Evolutionary conservation across 1,140 invertebrate species (phyloP).

Genomic region (Heliconius himera): DNA sequence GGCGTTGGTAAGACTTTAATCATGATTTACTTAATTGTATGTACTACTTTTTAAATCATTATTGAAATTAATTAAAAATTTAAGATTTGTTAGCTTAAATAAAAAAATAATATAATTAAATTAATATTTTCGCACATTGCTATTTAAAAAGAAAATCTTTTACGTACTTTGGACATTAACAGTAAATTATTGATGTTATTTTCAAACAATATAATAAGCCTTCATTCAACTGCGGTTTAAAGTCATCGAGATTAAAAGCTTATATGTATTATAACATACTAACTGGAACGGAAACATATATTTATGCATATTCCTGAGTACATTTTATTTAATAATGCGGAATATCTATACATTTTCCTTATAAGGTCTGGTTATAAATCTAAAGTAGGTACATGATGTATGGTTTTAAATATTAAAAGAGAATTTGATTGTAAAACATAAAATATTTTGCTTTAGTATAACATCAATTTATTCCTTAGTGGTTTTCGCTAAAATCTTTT

Average conservation of each 20-base stretch:
- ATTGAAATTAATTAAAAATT: neutral
- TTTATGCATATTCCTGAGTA: neutral
- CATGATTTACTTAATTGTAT: too few relatives aligned
- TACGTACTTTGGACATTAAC: neutral
- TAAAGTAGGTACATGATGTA: neutral
- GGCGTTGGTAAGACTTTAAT: too few relatives aligned
- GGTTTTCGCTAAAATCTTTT: too few relatives aligned
- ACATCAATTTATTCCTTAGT: too few relatives aligned
- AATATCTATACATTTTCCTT: neutral
- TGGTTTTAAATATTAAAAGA: neutral
- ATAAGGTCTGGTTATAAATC: neutral
- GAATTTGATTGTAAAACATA: neutral
- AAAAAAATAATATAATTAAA: neutral
- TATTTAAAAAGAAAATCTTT: neutral
- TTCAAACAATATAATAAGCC: neutral
- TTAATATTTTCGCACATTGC: too few relatives aligned
- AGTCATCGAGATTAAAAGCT: slow-evolving; percentile 7
- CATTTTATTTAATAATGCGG: slow-evolving; percentile 1
- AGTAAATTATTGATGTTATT: neutral
- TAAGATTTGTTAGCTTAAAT: neutral
- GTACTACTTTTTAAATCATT: too few relatives aligned
- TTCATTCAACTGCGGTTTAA: neutral
- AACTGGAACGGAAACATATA: slow-evolving; percentile 5
- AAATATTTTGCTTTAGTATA: too few relatives aligned
- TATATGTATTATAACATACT: neutral